Evolutionary conservation across 1,140 invertebrate species (phyloP), one percentile per base, ranked within the genome.

Genomic region (Drosophila pectinifera): DNA sequence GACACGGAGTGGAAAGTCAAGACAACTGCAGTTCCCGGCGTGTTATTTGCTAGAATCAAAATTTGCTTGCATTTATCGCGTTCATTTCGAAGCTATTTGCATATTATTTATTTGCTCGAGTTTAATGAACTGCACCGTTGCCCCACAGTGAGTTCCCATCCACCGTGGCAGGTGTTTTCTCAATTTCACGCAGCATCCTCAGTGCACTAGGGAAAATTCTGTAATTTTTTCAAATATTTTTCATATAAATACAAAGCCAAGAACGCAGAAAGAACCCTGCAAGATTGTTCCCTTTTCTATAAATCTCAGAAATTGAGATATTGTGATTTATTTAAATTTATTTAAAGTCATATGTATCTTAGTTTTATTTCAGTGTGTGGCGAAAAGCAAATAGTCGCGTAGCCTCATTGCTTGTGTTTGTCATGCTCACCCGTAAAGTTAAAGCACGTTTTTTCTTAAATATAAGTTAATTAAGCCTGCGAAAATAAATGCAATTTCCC

Each of bases 121-220:
- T 86, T 88, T 88, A 86, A 83, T 88, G 83, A 86, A 86, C 83
- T 79, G 83, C 70, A 73, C 39, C 48, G 74, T 38, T 76, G 65
- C 42, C 31, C 38, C 39, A 38, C 26, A 10, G 41, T 26, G 14
- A 10, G 10, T 51, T 5, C 10, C 22, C 14, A 26, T 16, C 39
- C 8, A 36, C 3, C 7, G 14, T 24, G n/a, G 13, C 16, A 4
- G 5, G 0, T 7, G 4, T 10, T 13, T 48, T 48, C 53, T 28
- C n/a, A 26, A 26, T 45, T 26, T 51, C 18, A 14, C 22, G n/a
- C n/a, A 56, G 18, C 28, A 14, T 38, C 16, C 22, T 28, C 16
- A 2, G 11, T 31, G 48, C 11, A 49, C 26, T 31, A 18, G 24
- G 4, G 24, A 20, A 18, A 49, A 49, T 18, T 7, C 3, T 1